Evolutionary conservation across 1,140 invertebrate genomes (phyloP), one percentile per base, ranked within the genome.

Genomic region (Atta colombica): DNA sequence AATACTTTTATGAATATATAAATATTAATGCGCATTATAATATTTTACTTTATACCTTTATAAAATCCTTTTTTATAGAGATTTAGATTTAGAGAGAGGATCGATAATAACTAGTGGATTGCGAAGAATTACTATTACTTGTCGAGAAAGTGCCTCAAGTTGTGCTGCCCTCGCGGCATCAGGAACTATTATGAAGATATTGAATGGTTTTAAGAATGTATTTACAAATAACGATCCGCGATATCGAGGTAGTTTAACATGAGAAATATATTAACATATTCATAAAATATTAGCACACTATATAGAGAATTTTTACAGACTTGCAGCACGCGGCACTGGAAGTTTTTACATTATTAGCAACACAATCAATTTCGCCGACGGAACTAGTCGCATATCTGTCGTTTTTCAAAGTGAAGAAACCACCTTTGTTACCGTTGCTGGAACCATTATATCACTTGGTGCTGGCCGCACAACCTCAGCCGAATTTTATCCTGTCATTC

Each of bases 401-500:
- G 14, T 94, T 97, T 78, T 96, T 97, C 86, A 96, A 96, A 92
- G 93, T 92, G 4, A 87, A 95, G 51, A 91, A 94, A 0, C 96
- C 96, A 5, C 96, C 96, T 4, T 87, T 97, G 51, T 91, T 94
- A 65, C 90, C 94, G 31, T 93, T 97, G 61, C 89, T 97, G 14
- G 92, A 95, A 21, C 95, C 96, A 12, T 93, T 97, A 18, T 93
- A 93, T 45, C 95, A 95, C 16, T 90, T 97, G 1, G 95, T 96
- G 1, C 78, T 95, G 12, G 90, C 91, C 6, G 95, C 95, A 21
- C 92, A 94, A 53, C 94, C 95, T 5, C 96, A 96, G 86, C 97
- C 97, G 0, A 96, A 96, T 88, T 96, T 95, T 77, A 96, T 96
- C 49, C 91, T 97, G 3, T 95, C 95, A 6, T 97, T 97, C 90